Evolutionary conservation across 2,888 invertebrate species (phyloP), one percentile per base, ranked within the genome.

Genomic region (Tanypteryx hageni): DNA sequence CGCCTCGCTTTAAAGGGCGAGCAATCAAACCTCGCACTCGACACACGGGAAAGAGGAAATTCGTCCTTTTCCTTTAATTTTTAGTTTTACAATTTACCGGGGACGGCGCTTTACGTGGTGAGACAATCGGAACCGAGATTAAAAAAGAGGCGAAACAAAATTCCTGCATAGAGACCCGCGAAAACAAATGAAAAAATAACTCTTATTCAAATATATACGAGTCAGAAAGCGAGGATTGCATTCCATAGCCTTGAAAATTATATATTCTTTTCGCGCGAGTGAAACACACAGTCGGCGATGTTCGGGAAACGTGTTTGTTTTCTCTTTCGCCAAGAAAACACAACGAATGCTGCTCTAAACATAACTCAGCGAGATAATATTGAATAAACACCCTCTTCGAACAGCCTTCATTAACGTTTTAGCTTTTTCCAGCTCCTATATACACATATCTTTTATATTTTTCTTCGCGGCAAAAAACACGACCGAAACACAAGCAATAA

Each of bases 181-280:
- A 76, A 76, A 76, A 76, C 22, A 76, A 27, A 27, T 27, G 27
- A 8, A 10, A 18, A n/a, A n/a, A 68, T 27, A 76, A 76, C 22
- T 76, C 76, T 22, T 76, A 76, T 76, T 22, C 76, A 76, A 76
- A 76, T 76, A 76, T 27, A 13, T n/a, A 22, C n/a, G 68, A 22
- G 68, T n/a, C 5, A 13, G 11, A 76, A 76, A 76, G 76, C 22
- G 76, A 76, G 76, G 76, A 76, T 27, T 76, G 76, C 76, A 76
- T 76, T 27, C 22, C 76, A 27, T 22, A 76, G 76, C 76, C 76
- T 76, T 76, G 76, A 76, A 76, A 76, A 76, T 76, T 76, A 76
- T 27, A 14, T 76, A 76, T 76, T 76, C 76, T 76, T 76, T 76
- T 76, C 76, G 27, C 27, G 76, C 76, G 76, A 76, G 76, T 13